A percentile compares a stretch with the other conserved stretches of the same genome.
Conservation (phyloP, 2,797 vertebrate species). For the Selene dorsalis region DNA sequence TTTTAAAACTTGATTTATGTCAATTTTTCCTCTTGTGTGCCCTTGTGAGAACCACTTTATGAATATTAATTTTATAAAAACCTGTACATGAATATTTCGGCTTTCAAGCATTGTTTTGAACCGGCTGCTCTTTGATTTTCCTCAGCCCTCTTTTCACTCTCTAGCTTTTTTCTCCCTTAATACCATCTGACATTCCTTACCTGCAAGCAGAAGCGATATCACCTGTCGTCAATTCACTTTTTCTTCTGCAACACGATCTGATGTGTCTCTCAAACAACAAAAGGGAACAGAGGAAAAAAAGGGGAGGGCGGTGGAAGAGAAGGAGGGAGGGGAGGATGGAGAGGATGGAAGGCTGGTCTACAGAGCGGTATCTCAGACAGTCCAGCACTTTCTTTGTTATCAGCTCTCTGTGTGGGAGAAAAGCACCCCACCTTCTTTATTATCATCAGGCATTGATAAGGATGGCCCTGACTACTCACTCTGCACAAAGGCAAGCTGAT, state of each 20-base stretch:
- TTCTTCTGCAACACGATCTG: slow-evolving; percentile 77
- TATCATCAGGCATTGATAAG: slow-evolving; percentile 78
- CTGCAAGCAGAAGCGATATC: slow-evolving; percentile 61
- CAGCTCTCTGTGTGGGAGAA: slow-evolving; percentile 65
- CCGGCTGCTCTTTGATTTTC: slow-evolving; percentile 36
- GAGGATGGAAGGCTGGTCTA: slow-evolving; percentile 48
- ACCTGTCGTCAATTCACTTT: slow-evolving; percentile 64
- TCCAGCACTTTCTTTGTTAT: slow-evolving; percentile 75
- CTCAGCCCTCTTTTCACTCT: slow-evolving; percentile 10
- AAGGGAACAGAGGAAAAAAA: slow-evolving; percentile 47
- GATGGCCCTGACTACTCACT: slow-evolving; percentile 64
- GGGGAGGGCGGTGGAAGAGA: slow-evolving; percentile 21
- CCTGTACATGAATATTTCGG: no score
- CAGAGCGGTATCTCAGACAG: slow-evolving; percentile 66
- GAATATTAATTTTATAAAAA: slow-evolving; percentile 14
- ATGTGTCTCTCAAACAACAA: slow-evolving; percentile 79
- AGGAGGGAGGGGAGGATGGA: slow-evolving; percentile 32
- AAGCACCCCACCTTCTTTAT: slow-evolving; percentile 76
- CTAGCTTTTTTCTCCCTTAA: slow-evolving; percentile 33
- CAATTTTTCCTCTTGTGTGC: not conserved
- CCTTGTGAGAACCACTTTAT: not conserved
- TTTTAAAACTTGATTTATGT: not conserved
- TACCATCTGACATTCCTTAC: slow-evolving; percentile 72
- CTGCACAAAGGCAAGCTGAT: slow-evolving; percentile 72
- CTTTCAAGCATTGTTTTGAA: slow-evolving; percentile 25